phyloP scores from a whole-genome alignment of 2,797 vertebrate genomes.

The Sylvia borin region DNA sequence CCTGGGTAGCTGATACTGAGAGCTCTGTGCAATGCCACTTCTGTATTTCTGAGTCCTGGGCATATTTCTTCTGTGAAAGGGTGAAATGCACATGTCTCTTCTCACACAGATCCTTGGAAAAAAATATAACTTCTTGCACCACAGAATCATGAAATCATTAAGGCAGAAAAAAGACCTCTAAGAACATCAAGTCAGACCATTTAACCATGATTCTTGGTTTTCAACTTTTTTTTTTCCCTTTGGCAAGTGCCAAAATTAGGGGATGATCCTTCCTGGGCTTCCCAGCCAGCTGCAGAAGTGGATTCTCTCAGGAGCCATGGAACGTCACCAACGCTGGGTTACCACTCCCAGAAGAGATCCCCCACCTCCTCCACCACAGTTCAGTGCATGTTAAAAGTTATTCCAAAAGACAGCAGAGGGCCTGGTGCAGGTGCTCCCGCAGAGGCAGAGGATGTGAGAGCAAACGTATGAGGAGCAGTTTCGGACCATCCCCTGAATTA shows the following conservation, averaged over 20 bases:
- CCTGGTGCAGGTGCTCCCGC: neutral
- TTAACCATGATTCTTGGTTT: neutral
- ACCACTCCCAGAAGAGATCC: neutral
- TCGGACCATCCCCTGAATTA: neutral
- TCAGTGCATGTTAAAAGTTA: neutral
- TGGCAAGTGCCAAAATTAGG: neutral
- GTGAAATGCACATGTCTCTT: neutral
- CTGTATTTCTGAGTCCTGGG: neutral
- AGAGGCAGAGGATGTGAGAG: neutral
- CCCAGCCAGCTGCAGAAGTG: neutral
- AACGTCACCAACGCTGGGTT: neutral
- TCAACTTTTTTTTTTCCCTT: neutral
- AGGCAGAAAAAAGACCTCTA: neutral
- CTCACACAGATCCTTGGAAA: neutral
- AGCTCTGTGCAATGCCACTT: neutral
- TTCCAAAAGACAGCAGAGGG: neutral
- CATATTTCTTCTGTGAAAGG: neutral
- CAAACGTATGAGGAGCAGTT: accelerated
- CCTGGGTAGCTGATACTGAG: neutral
- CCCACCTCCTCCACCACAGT: neutral
- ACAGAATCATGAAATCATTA: neutral
- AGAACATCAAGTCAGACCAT: too few relatives aligned
- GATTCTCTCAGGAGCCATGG: neutral
- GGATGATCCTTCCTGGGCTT: neutral
- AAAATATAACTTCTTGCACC: neutral